These are phyloP conservation scores for Oreochromis aureus DNA, from an alignment of 2,113 vertebrate genomes.

Conservation along the genomic window DNA sequence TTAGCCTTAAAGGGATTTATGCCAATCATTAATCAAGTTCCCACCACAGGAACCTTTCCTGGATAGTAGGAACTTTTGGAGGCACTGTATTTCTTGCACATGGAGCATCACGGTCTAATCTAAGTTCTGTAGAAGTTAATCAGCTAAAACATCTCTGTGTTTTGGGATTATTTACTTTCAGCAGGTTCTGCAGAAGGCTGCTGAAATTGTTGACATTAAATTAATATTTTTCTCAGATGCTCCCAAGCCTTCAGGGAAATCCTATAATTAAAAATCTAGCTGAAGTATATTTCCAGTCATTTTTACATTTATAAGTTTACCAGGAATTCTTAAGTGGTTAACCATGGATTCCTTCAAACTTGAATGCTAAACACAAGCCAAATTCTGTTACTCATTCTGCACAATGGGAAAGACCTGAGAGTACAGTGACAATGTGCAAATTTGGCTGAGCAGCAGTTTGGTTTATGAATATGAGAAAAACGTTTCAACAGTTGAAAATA, in stretches of 20 bases:
- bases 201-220: neutral
- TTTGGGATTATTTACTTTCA: neutral
- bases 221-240: neutral
- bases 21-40: neutral
- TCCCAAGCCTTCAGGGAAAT: neutral
- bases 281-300: neutral
- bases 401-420: neutral
- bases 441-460: neutral
- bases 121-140: neutral
- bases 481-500: neutral
- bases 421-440: neutral
- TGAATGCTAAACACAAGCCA: neutral
- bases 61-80: neutral
- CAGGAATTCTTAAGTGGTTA: neutral
- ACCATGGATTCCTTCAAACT: neutral
- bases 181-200: neutral
- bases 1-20: neutral
- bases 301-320: neutral
- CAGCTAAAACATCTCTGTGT: neutral
- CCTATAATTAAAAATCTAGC: neutral
- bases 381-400: neutral
- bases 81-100: neutral
- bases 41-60: neutral
- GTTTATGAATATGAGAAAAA: neutral
- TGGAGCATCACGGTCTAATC: neutral